Evolutionary conservation across 2,797 vertebrate species (phyloP).

Genomic region (Leuciscus waleckii): DNA sequence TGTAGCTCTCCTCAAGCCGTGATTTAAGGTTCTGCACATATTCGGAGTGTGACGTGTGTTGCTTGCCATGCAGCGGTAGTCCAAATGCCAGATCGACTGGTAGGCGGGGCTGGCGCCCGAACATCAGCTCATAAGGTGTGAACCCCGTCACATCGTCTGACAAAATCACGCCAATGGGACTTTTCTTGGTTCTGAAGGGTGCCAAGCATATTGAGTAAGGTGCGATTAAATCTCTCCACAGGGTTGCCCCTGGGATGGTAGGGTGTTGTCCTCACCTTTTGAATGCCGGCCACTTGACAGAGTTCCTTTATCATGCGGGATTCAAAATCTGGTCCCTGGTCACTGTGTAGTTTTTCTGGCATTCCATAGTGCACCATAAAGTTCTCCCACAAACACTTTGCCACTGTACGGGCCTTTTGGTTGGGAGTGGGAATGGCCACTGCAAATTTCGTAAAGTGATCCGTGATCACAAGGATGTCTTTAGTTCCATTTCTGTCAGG

Average conservation of each 20-base stretch:
- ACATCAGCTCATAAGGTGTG: too few relatives aligned
- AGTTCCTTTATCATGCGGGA: too few relatives aligned
- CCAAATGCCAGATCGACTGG: not conserved
- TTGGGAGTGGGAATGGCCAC: too few relatives aligned
- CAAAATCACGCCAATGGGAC: constrained; percentile 37
- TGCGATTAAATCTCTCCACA: constrained; percentile 38
- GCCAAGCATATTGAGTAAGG: constrained; percentile 31
- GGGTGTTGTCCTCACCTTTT: too few relatives aligned
- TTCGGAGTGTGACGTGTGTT: not conserved
- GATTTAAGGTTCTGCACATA: too few relatives aligned
- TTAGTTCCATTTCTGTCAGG: not conserved
- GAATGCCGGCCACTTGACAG: too few relatives aligned
- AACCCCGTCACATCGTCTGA: not conserved
- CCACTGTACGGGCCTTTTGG: constrained; percentile 14
- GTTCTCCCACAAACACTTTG: constrained; percentile 5
- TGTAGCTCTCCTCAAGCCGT: too few relatives aligned
- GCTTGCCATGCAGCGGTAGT: not conserved
- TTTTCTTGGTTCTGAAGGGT: constrained; percentile 33
- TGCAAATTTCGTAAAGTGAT: not conserved
- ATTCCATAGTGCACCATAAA: too few relatives aligned
- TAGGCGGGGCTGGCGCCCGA: too few relatives aligned
- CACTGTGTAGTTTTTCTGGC: too few relatives aligned
- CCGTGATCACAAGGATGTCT: not conserved
- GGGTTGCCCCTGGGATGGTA: too few relatives aligned
- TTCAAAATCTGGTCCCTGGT: too few relatives aligned